Conservation (phyloP, 2,797 vertebrate genomes). For the Hirundo rustica region DNA sequence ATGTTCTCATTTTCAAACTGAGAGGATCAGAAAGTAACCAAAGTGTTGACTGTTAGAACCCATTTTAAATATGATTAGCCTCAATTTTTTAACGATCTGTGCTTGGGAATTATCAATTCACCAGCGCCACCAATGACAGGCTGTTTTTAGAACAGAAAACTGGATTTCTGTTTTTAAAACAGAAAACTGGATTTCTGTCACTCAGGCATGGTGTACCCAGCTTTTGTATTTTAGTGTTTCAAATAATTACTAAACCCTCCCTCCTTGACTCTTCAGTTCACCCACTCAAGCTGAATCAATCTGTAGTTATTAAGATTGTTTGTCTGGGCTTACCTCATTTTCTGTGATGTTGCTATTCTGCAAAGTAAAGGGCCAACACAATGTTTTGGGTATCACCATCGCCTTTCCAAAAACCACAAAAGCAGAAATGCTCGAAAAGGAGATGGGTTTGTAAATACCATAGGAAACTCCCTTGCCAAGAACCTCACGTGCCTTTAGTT, state of each 20-base stretch:
- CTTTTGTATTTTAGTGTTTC: neutral
- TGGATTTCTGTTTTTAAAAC: neutral
- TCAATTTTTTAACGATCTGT: neutral
- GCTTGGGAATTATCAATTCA: neutral
- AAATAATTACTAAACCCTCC: neutral
- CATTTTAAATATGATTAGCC: neutral
- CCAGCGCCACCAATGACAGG: too few relatives aligned
- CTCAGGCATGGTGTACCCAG: neutral
- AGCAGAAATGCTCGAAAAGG: neutral
- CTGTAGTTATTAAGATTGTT: neutral
- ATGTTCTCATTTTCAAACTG: neutral
- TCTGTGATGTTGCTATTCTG: neutral
- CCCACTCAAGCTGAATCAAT: neutral
- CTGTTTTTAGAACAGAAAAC: neutral
- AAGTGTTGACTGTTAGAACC: neutral
- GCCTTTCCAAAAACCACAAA: neutral
- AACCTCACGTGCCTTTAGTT: neutral
- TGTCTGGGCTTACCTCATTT: neutral
- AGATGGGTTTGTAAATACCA: neutral
- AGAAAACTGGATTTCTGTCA: neutral
- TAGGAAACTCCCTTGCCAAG: neutral
- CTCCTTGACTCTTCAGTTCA: neutral
- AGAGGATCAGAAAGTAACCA: neutral
- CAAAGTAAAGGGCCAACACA: neutral
- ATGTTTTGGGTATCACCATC: neutral